Conservation (phyloP, 1,140 invertebrate species). For the Euura lappo region DNA sequence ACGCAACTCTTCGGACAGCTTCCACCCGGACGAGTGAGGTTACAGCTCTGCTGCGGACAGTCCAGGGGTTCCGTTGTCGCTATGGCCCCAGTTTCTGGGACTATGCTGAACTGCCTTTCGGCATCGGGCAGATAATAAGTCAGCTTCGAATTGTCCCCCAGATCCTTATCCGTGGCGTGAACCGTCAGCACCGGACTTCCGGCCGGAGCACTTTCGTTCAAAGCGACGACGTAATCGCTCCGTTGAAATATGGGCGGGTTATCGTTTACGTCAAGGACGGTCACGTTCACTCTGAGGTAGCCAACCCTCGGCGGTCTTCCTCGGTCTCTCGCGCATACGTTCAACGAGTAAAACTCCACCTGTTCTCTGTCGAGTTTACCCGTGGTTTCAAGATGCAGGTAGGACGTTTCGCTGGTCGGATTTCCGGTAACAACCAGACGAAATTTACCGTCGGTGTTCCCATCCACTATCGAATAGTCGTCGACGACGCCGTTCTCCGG, state of each 20-base stretch:
- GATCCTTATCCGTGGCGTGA: conserved; percentile 90
- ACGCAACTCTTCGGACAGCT: conserved; percentile 89
- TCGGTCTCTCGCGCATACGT: conserved; percentile 89
- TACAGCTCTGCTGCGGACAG: conserved; percentile 77
- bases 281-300: conserved; percentile 88
- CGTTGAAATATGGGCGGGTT: conserved; percentile 94
- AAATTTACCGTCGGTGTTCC: conserved; percentile 88
- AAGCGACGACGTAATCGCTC: conserved; percentile 87
- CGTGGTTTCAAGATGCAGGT: conserved; percentile 89
- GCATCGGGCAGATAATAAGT: conserved; percentile 87
- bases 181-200: conserved; percentile 89
- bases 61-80: conserved; percentile 79
- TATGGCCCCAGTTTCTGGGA: conserved; percentile 87
- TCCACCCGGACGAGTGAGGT: conserved; percentile 54
- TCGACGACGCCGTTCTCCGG: conserved; percentile 86
- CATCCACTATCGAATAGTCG: conserved; percentile 86
- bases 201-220: conserved; percentile 89
- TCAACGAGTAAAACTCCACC: conserved; percentile 81
- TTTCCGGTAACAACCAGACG: conserved; percentile 85
- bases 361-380: conserved; percentile 89
- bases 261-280: conserved; percentile 92
- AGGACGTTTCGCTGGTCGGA: conserved; percentile 86
- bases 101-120: conserved; percentile 86
- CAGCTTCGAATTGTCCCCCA: conserved; percentile 90
- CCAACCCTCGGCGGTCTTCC: conserved; percentile 81